A percentile compares a stretch with the other conserved stretches of the same genome.
Conservation (phyloP, 2,888 invertebrate genomes). For the Notodonta dromedarius region DNA sequence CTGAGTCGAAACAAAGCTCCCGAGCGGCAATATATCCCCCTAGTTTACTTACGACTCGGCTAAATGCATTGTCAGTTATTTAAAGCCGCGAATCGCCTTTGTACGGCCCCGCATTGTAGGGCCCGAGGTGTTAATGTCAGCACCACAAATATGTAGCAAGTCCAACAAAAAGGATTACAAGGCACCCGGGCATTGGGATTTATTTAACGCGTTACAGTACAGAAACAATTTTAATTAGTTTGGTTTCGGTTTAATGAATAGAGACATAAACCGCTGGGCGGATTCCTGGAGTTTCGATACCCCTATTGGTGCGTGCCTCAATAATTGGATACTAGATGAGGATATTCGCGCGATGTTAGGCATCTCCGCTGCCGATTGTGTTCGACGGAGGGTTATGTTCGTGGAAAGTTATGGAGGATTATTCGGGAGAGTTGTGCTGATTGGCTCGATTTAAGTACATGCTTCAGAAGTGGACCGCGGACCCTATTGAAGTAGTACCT, state of each 20-base stretch:
- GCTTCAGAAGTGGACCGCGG: no score
- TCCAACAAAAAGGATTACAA: slow-evolving; percentile 51
- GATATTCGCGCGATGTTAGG: slow-evolving; percentile 58
- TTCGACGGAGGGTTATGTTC: slow-evolving; percentile 27
- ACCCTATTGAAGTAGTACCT: no score
- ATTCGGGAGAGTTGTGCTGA: background rate
- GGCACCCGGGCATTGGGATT: slow-evolving; percentile 54
- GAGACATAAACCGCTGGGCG: slow-evolving; percentile 62
- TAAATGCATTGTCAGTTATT: slow-evolving; percentile 61
- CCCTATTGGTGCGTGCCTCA: slow-evolving; percentile 58
- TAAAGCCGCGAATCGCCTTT: slow-evolving; percentile 70
- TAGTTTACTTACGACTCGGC: slow-evolving; percentile 57
- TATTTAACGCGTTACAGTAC: slow-evolving; percentile 60
- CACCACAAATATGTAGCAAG: slow-evolving; percentile 67
- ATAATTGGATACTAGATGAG: slow-evolving; percentile 73
- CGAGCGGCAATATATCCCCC: slow-evolving; percentile 60
- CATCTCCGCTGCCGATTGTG: slow-evolving; percentile 51
- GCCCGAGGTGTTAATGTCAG: slow-evolving; percentile 63
- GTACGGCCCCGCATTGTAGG: slow-evolving; percentile 60
- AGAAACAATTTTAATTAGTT: slow-evolving; percentile 76
- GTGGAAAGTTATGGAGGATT: slow-evolving; percentile 29
- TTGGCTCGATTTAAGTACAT: background rate
- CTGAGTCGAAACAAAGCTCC: slow-evolving; percentile 59
- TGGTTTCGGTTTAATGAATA: slow-evolving; percentile 66
- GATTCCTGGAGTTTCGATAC: slow-evolving; percentile 54